These are phyloP conservation scores for Cyanocitta stelleri DNA, from an alignment of 2,113 vertebrate species.

Conservation along the genomic window DNA sequence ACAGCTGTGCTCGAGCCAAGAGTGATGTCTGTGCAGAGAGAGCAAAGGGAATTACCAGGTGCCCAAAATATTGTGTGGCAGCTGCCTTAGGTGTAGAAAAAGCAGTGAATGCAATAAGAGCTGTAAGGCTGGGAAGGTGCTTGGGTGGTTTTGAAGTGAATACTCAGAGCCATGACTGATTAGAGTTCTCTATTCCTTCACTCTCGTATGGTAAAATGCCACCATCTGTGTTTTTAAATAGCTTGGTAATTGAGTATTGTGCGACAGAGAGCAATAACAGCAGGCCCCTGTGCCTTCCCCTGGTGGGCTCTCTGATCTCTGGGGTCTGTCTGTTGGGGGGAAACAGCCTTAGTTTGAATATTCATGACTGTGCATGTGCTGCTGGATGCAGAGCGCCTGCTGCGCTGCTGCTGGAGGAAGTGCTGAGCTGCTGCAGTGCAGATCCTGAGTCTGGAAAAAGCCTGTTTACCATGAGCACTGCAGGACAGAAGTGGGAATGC, in stretches of 20 bases:
- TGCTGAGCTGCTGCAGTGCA: conserved; percentile 44
- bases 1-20: fast-evolving
- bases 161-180: background rate
- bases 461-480: background rate
- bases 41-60: background rate
- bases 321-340: background rate
- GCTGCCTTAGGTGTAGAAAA: background rate
- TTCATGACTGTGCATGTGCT: background rate
- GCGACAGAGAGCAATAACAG: fast-evolving
- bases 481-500: background rate
- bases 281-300: background rate
- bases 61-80: fast-evolving
- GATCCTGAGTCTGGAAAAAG: background rate
- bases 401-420: background rate
- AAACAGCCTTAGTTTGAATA: background rate
- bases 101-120: background rate
- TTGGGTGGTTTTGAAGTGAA: background rate
- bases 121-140: background rate
- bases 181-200: background rate
- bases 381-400: background rate
- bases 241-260: background rate
- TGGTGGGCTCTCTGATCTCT: background rate
- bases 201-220: background rate
- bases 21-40: background rate
- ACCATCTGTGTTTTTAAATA: fast-evolving